Base-by-base conservation (phyloP, 2,797 vertebrate species). In the Novumbra hubbsi region DNA sequence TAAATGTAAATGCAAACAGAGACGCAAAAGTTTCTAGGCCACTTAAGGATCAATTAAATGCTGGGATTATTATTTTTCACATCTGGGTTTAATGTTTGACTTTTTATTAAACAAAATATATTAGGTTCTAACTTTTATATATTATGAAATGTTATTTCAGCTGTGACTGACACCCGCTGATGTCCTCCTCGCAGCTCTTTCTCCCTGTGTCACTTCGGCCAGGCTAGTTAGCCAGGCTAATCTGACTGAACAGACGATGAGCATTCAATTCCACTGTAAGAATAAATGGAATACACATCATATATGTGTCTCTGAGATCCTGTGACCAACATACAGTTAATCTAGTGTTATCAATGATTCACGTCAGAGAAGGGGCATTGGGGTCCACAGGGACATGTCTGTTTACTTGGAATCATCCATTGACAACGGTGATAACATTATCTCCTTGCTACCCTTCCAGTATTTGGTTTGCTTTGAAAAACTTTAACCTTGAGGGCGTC, bases 1-100 rank as follows among this genome's bases (percentile, higher is more conserved):
- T 38, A 11, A 52, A 14, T 38, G 27, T 14, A 21, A 70, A 12
- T 63, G 27, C 45, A n/a, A 77, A 77, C 83, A 49, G 41, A 68
- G 3, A 4, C 19, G 4, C 32, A 45, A 3, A 19, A 8, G 2
- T 21, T 17, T 24, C 19, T 21, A 4, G 32, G 3, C 19, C 60
- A 28, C 24, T 62, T 12, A 27, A 5, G 32, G 32, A 34, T 34
- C 32, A 34, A 34, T 34, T 7, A 64, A 28, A 64, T 63, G 0
- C 27, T 15, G 62, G 24, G 12, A 28, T 12, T 62, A 14, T 28
- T 3, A 9, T 57, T 57, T 57, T 6, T 57, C 9, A 21, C n/a
- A 57, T 14, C n/a, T 11, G 1, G n/a, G 52, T 55, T 11, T 7
- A 19, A 2, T 21, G 5, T 9, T 6, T 57, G 1, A 57, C n/a